A percentile compares a stretch with the other conserved stretches of the same genome.
These are phyloP conservation scores for Drosophila obscura DNA, from an alignment of 1,140 invertebrate genomes.

Conservation along the genomic window DNA sequence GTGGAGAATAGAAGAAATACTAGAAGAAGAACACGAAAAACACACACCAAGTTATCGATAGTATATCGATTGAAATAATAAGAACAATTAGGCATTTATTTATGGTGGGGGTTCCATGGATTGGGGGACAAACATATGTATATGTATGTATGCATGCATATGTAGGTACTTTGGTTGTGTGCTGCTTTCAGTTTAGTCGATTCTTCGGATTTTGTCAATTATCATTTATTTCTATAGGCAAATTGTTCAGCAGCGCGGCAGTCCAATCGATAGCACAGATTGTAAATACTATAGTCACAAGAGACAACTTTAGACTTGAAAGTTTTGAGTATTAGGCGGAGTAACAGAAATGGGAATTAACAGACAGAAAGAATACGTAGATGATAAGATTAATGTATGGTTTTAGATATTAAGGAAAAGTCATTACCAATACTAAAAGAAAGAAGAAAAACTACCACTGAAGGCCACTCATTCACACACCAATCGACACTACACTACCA, in stretches of 20 bases:
- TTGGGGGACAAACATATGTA: too few species aligned
- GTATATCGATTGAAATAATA: too few species aligned
- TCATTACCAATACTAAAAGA: constrained; percentile 59
- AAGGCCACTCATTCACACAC: constrained; percentile 40
- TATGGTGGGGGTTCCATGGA: constrained; percentile 17
- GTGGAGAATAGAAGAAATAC: constrained; percentile 6
- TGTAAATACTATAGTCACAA: constrained; percentile 63
- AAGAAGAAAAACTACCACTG: constrained; percentile 51
- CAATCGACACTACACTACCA: constrained; percentile 16
- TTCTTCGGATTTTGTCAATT: constrained; percentile 76
- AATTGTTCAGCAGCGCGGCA: constrained; percentile 56
- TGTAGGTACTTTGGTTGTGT: constrained; percentile 70
- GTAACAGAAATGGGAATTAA: too few species aligned
- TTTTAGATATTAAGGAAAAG: constrained; percentile 42
- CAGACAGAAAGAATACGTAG: constrained; percentile 28
- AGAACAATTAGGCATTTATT: constrained; percentile 42
- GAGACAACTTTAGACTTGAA: too few species aligned
- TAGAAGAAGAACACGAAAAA: constrained; percentile 24
- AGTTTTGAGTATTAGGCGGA: too few species aligned
- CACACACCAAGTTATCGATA: constrained; percentile 9
- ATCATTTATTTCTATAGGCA: constrained; percentile 59
- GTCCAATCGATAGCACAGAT: constrained; percentile 50
- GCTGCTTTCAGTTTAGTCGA: constrained; percentile 58
- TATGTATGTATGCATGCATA: too few species aligned
- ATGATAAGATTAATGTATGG: constrained; percentile 58